Evolutionary conservation across 2,888 invertebrate species (phyloP).

Genomic region (Euphydryas editha): DNA sequence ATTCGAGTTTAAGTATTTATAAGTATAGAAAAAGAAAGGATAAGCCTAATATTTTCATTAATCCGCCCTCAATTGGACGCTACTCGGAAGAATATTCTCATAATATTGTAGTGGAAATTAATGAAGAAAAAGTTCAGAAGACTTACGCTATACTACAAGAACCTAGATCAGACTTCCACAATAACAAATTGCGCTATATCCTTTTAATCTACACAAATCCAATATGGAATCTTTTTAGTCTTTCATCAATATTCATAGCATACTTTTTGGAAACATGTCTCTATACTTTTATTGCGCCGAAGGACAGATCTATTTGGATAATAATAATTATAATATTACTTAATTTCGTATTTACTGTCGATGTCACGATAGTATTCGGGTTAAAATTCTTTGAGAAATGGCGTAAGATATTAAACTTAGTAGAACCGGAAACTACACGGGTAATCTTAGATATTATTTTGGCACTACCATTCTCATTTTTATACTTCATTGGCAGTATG

Average conservation of each 20-base stretch:
- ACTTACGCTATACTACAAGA: constrained; percentile 75
- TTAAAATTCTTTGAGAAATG: constrained; percentile 72
- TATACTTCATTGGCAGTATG: constrained; percentile 57
- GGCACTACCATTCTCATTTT: constrained; percentile 67
- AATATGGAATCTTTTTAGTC: constrained; percentile 68
- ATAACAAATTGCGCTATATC: constrained; percentile 63
- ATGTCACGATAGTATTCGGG: constrained; percentile 66
- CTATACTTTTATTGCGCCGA: constrained; percentile 62
- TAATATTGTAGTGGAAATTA: constrained; percentile 52
- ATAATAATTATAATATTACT: constrained; percentile 61
- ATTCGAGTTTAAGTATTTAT: constrained; percentile 58
- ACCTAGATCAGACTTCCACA: constrained; percentile 63
- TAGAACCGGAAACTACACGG: constrained; percentile 67
- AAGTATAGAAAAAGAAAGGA: constrained; percentile 59
- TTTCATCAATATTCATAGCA: constrained; percentile 63
- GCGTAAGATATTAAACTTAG: constrained; percentile 74
- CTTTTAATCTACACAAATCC: constrained; percentile 68
- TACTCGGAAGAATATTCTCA: constrained; percentile 42
- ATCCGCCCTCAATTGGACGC: constrained; percentile 39
- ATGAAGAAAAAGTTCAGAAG: constrained; percentile 57
- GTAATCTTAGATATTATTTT: constrained; percentile 65
- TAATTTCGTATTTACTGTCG: constrained; percentile 65
- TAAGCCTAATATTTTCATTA: constrained; percentile 51
- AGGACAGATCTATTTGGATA: constrained; percentile 57
- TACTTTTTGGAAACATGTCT: constrained; percentile 70